Base-by-base conservation (phyloP, 2,888 invertebrate species). In the Xestia ashworthii region DNA sequence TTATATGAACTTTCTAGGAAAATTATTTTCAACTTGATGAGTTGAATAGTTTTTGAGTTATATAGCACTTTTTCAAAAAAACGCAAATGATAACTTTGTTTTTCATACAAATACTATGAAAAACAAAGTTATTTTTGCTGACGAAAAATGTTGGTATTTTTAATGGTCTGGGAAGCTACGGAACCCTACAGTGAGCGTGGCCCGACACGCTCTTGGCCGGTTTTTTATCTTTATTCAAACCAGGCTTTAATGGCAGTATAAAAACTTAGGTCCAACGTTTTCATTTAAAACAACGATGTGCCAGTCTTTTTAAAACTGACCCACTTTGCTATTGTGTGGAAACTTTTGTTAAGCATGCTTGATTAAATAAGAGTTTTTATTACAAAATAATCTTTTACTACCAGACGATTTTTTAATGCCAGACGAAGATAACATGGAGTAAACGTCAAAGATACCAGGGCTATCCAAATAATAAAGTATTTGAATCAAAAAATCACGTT, bases 221-320 rank as follows among this genome's bases (percentile, higher is more conserved):
- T n/a, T 70, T 83, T 84, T 79, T 79, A 72, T 84, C 71, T 74
- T 74, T 80, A 75, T 83, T 86, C 73, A 87, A 72, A 74, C 80
- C 80, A 53, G 65, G 46, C 69, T 83, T 83, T 83, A 74, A 87
- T 83, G 71, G 74, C 50, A 41, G 80, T 70, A 87, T 83, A 65
- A 86, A 81, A 83, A 84, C 74, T 86, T 74, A 87, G 74, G 83
- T 79, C 60, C 66, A 74, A 83, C 58, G 48, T 73, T 84, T 83
- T 87, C 70, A 87, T 87, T 87, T 73, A 64, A 71, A 74, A 84
- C 62, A 83, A 78, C 53, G 74, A 68, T 32, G 62, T 64, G 62
- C 71, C 38, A 48, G 71, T 74, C 50, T 83, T 83, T 86, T 70
- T 44, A 25, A 71, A 80, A 65, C 62, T 78, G 86, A 67, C 72